Evolutionary conservation across 2,888 invertebrate species (phyloP).

Genomic region (Lucinisca nassula): DNA sequence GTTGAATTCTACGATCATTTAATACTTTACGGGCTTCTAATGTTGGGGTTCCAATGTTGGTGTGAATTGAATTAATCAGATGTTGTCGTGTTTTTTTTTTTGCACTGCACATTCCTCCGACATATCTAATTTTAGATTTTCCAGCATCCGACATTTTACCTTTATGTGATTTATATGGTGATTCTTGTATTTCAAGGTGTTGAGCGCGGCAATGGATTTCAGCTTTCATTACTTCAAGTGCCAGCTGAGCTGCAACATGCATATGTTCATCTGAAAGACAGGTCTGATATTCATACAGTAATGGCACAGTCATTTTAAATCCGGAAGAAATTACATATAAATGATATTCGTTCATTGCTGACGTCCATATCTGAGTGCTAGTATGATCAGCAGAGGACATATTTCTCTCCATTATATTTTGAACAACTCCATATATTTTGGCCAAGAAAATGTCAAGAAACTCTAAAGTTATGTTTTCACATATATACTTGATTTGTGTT

Average conservation of each 20-base stretch:
- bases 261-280: not conserved
- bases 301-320: not conserved
- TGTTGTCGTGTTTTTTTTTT: constrained; percentile 38
- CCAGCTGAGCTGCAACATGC: not conserved
- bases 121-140: constrained; percentile 44
- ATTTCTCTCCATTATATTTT: no score
- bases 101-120: constrained; percentile 47
- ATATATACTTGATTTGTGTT: constrained; percentile 16
- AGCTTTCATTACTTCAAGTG: not conserved
- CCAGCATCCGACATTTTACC: constrained; percentile 31
- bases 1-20: no score
- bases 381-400: no score
- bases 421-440: no score
- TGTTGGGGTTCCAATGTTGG: constrained; percentile 18
- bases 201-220: not conserved
- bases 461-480: not conserved
- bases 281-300: not conserved
- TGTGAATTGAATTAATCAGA: not conserved
- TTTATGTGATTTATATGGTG: not conserved
- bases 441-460: no score
- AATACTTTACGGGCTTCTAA: not conserved
- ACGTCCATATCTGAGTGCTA: constrained; percentile 14
- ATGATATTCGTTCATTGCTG: constrained; percentile 7
- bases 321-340: not conserved
- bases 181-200: not conserved